These are phyloP conservation scores for Cephalopholis sonnerati DNA, from an alignment of 2,113 vertebrate genomes.

Conservation along the genomic window DNA sequence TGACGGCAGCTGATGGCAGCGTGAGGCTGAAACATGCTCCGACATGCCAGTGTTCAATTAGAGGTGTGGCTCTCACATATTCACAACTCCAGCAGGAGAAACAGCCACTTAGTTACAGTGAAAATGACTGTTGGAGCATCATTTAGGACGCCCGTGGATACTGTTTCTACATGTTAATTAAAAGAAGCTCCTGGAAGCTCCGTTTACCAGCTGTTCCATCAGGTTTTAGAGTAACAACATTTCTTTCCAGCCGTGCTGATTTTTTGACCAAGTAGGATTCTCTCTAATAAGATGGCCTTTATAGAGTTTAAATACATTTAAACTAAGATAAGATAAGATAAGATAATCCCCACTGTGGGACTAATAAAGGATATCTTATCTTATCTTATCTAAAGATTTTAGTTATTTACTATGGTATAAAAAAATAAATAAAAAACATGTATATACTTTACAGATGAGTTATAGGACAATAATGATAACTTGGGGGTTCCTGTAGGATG, in stretches of 20 bases:
- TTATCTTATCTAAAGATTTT: too few relatives aligned
- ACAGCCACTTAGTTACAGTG: slow-evolving; percentile 38
- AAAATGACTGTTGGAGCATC: slow-evolving; percentile 42
- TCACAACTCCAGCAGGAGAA: slow-evolving; percentile 51
- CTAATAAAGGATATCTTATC: too few relatives aligned
- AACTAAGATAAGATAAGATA: too few relatives aligned
- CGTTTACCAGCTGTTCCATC: slow-evolving; percentile 47
- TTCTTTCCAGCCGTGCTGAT: not conserved
- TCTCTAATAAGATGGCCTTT: too few relatives aligned
- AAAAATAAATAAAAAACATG: too few relatives aligned
- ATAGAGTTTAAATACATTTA: too few relatives aligned
- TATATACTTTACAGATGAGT: too few relatives aligned
- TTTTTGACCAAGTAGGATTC: not conserved
- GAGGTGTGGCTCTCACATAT: slow-evolving; percentile 37
- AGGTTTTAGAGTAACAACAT: not conserved
- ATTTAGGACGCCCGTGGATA: slow-evolving; percentile 39
- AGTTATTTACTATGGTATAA: not conserved
- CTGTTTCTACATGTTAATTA: slow-evolving; percentile 44
- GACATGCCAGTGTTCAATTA: slow-evolving; percentile 69
- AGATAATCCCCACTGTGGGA: too few relatives aligned
- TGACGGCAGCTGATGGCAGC: slow-evolving; percentile 47
- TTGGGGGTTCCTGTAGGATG: not conserved
- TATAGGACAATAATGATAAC: not conserved
- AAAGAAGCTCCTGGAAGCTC: slow-evolving; percentile 24
- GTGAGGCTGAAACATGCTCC: slow-evolving; percentile 55